Evolutionary conservation across 2,888 invertebrate genomes (phyloP), one percentile per base, ranked within the genome.

Genomic region (Corbicula japonica): DNA sequence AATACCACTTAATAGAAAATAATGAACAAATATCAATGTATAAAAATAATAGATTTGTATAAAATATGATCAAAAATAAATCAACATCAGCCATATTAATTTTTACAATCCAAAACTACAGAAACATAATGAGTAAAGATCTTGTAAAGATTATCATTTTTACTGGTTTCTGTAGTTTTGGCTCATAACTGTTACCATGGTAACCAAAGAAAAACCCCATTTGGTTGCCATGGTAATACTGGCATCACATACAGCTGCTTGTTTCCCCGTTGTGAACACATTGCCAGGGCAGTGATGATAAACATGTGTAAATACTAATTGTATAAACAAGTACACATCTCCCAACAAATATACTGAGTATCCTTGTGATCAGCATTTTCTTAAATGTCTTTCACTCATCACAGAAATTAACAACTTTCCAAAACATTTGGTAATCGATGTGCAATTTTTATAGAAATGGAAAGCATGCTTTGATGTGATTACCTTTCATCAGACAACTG

Each of bases 31-130:
- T 86, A 87, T 83, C 86, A 89, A 90, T 89, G 89, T 90, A 90
- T 89, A 90, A 90, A 90, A 90, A 90, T 90, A 90, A 90, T 89
- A 89, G 88, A 89, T 90, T 90, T 86, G 86, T 89, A 87, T 86
- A 90, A 90, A 90, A 89, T 84, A 87, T 86, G 84, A 86, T 89
- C 87, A 89, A 89, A 89, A 89, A 87, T 87, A 89, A 88, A 86
- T 85, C 84, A 86, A 82, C 84, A 72, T 79, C 80, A 80, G 75
- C 76, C 84, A 81, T 74, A 65, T 83, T 28, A n/a, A n/a, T 28
- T 58, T 68, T 65, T 77, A 85, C 71, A 50, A 62, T n/a, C 60
- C 50, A 41, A 61, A 10, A 71, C 62, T 61, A 54, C 61, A 62
- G 54, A 68, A 68, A 61, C 38, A 32, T 46, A 65, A 28, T 32